Evolutionary conservation across 2,888 invertebrate species (phyloP).

Genomic region (Callimorpha dominula): DNA sequence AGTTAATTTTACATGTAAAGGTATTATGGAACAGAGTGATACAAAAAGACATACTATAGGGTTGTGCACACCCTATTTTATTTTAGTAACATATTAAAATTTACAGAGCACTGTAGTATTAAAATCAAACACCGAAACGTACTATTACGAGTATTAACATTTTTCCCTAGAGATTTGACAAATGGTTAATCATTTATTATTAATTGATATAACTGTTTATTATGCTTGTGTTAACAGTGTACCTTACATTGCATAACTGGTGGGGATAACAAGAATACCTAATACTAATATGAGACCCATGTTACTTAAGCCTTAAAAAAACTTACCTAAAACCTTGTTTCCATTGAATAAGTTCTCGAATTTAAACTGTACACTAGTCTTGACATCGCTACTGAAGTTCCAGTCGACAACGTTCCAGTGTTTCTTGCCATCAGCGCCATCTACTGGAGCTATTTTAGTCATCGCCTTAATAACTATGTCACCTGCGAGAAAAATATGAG

Average conservation of each 20-base stretch:
- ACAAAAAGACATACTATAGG: too few relatives aligned
- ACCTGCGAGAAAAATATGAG: slow-evolving; percentile 52
- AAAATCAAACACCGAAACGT: too few relatives aligned
- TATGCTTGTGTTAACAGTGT: too few relatives aligned
- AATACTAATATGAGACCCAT: background rate
- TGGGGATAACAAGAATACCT: background rate
- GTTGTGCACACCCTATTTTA: too few relatives aligned
- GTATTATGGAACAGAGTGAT: too few relatives aligned
- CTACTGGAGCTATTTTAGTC: slow-evolving; percentile 55
- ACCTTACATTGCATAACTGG: background rate
- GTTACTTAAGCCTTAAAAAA: background rate
- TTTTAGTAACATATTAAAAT: too few relatives aligned
- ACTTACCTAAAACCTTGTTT: slow-evolving; percentile 70
- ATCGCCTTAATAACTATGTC: slow-evolving; percentile 72
- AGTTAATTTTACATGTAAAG: too few relatives aligned
- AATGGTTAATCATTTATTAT: too few relatives aligned
- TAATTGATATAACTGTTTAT: too few relatives aligned
- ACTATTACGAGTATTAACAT: too few relatives aligned
- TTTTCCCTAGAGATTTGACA: too few relatives aligned
- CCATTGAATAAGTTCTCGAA: slow-evolving; percentile 80
- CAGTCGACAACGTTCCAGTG: slow-evolving; percentile 75
- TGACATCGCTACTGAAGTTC: slow-evolving; percentile 67
- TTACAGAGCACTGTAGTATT: too few relatives aligned
- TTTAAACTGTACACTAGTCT: slow-evolving; percentile 67
- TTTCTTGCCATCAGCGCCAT: slow-evolving; percentile 69